Conservation (phyloP, 2,888 invertebrate genomes). For the Brachynemurus nebulosus region DNA sequence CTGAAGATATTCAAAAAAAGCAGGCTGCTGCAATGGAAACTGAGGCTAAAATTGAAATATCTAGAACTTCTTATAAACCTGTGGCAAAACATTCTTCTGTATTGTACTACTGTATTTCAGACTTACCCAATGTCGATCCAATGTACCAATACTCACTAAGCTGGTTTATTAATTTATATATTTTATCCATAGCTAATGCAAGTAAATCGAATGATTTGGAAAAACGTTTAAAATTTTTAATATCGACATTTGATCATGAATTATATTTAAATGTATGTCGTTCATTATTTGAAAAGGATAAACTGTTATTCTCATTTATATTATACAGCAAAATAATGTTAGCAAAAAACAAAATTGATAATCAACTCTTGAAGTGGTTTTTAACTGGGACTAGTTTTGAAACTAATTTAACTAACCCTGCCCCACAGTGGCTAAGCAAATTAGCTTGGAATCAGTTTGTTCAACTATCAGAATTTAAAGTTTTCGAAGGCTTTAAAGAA, state of each 20-base stretch:
- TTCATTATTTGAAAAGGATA: conserved; percentile 77
- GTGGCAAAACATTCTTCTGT: conserved; percentile 69
- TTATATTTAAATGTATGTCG: conserved; percentile 68
- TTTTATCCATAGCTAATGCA: conserved; percentile 60
- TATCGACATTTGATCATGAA: conserved; percentile 64
- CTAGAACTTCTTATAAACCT: conserved; percentile 57
- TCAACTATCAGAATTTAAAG: conserved; percentile 39
- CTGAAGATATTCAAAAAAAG: conserved; percentile 70
- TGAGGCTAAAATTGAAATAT: conserved; percentile 60
- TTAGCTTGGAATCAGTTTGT: conserved; percentile 72
- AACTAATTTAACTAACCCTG: conserved; percentile 48
- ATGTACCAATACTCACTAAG: conserved; percentile 81
- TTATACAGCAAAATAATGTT: conserved; percentile 59
- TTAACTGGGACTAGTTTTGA: conserved; percentile 60
- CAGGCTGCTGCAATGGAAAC: conserved; percentile 65
- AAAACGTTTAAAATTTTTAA: conserved; percentile 52
- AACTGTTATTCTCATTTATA: conserved; percentile 68
- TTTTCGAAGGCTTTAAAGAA: conserved; percentile 40
- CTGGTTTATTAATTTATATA: conserved; percentile 76
- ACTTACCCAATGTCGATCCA: conserved; percentile 71
- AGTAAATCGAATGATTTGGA: conserved; percentile 58
- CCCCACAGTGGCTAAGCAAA: conserved; percentile 51
- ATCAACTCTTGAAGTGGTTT: conserved; percentile 52
- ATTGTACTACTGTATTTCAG: conserved; percentile 69
- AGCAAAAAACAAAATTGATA: conserved; percentile 40